Evolutionary conservation across 1,140 invertebrate species (phyloP).

Genomic region (Heliothis virescens): DNA sequence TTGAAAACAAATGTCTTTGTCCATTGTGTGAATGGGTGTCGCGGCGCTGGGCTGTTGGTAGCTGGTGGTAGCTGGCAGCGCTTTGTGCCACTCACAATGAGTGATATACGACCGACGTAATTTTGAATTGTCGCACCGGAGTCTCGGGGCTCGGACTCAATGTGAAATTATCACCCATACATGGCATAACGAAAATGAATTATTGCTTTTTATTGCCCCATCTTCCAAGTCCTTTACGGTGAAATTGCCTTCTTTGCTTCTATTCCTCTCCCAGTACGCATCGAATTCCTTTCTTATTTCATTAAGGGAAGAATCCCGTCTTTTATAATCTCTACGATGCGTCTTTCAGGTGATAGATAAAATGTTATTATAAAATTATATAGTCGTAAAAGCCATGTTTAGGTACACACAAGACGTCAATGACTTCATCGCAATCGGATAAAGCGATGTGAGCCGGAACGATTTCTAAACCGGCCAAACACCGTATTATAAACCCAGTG

Average conservation of each 20-base stretch:
- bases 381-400: constrained; percentile 72
- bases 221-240: constrained; percentile 62
- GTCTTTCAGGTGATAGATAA: constrained; percentile 56
- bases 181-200: constrained; percentile 85
- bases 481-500: constrained; percentile 77
- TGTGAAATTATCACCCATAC: constrained; percentile 83
- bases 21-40: constrained; percentile 75
- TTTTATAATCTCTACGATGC: constrained; percentile 53
- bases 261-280: constrained; percentile 36
- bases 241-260: constrained; percentile 60
- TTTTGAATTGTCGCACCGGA: constrained; percentile 80
- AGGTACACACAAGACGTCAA: constrained; percentile 66
- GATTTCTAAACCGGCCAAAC: constrained; percentile 77
- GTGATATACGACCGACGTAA: constrained; percentile 84
- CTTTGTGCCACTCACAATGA: constrained; percentile 83
- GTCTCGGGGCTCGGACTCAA: constrained; percentile 68
- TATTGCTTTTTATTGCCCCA: constrained; percentile 77
- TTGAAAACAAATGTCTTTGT: constrained; percentile 85
- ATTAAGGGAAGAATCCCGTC: constrained; percentile 43
- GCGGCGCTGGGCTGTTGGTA: constrained; percentile 67
- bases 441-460: constrained; percentile 63
- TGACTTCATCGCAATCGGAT: constrained; percentile 72
- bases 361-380: constrained; percentile 75
- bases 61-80: constrained; percentile 75
- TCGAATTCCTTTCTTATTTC: constrained; percentile 46